Evolutionary conservation across 2,797 vertebrate genomes (phyloP).

Genomic region (Smutsia temminckii): DNA sequence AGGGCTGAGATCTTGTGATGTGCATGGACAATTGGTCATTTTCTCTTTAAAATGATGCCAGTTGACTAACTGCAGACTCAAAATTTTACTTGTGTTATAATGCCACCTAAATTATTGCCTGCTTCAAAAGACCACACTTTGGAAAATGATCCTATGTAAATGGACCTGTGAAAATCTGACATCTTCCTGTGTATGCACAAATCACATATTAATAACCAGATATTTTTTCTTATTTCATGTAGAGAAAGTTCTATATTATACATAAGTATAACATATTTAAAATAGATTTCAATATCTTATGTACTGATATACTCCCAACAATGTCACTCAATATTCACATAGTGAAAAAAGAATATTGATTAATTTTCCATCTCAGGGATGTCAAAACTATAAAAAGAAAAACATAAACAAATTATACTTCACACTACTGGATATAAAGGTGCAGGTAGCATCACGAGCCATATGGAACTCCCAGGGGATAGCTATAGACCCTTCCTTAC

Average conservation of each 20-base stretch:
- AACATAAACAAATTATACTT: constrained; percentile 28
- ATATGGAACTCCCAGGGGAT: constrained; percentile 67
- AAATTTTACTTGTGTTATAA: background rate
- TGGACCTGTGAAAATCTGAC: constrained; percentile 35
- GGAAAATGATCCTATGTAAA: constrained; percentile 51
- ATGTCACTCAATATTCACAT: constrained; percentile 58
- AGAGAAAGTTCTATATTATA: constrained; percentile 47
- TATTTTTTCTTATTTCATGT: constrained; percentile 34
- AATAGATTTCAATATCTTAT: constrained; percentile 50
- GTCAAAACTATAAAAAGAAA: constrained; percentile 47
- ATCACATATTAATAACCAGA: constrained; percentile 33
- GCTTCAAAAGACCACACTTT: constrained; percentile 16
- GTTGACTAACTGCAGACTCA: background rate
- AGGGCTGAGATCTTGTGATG: background rate
- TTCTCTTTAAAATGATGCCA: background rate
- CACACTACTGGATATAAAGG: constrained; percentile 54
- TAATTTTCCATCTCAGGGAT: constrained; percentile 10
- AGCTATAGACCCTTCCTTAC: background rate
- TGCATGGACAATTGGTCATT: background rate
- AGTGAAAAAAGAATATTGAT: background rate
- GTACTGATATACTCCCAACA: constrained; percentile 4
- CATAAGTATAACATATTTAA: background rate
- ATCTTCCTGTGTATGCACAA: constrained; percentile 13
- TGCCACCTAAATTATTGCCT: background rate
- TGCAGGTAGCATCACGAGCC: constrained; percentile 49